Evolutionary conservation across 1,140 invertebrate species (phyloP), one percentile per base, ranked within the genome.

Genomic region (Bathynomus jamesi): DNA sequence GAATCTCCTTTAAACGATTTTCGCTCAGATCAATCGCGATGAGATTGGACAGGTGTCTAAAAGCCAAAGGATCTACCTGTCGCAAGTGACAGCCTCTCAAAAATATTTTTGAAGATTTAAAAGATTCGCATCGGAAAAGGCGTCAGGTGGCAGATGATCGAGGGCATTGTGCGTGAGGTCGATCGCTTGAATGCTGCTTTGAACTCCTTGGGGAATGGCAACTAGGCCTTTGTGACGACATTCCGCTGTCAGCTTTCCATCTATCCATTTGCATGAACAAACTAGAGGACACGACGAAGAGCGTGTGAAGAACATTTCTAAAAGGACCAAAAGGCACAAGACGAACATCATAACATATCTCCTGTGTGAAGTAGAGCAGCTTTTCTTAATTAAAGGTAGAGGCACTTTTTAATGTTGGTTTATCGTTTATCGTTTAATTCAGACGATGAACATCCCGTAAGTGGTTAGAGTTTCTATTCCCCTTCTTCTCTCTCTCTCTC

Each of bases 181-280:
- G 28, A 95, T 82, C 5, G 95, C 93, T 84, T 96, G 92, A 0
- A 92, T 94, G 77, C 89, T 91, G n/a, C 90, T 87, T 78, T 93
- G 89, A 77, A 96, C 89, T 28, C 90, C 89, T 73, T 87, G 86
- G 0, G 94, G 94, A 11, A 93, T 87, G 4, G 86, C 84, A 46
- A 87, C 86, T n/a, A 93, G 82, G 31, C 87, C 86, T 80, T 89
- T 88, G 61, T 89, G 87, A 11, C 88, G 85, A 82, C 93, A 95
- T 80, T 95, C 92, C 3, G 94, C 92, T 71, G 90, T 91, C 79
- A 93, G 89, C 80, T 95, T 95, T 1, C 93, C 93, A 79, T 89
- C 88, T 81, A 94, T 95, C 93, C 93, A 95, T 79, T 93, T 94
- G 83, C 93, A 95, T 11, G 86, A 84, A 81, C 93, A 95, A 53